Base-by-base conservation (phyloP, 2,888 invertebrate species). In the Saturnia pavonia region DNA sequence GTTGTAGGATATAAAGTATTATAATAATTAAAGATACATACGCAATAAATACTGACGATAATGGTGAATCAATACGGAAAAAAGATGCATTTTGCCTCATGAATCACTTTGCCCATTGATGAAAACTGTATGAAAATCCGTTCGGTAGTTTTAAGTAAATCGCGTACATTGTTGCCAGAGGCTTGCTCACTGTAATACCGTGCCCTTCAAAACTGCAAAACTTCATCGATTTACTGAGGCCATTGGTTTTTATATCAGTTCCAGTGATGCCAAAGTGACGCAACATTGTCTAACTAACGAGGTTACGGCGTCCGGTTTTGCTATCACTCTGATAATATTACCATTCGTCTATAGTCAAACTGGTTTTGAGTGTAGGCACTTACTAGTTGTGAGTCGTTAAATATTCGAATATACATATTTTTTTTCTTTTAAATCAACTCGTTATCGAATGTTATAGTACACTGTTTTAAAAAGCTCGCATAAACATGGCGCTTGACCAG, bases 241-340 rank as follows among this genome's bases (percentile, higher is more conserved):
- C 57, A 27, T 60, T 60, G 16, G 27, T 60, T 60, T 60, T 27
- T 3, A 14, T 60, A 60, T 60, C 27, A 27, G 12, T 27, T 14
- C 27, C 57, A 60, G 40, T 40, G 40, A 11, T 65, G 65, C 40
- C 34, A n/a, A 34, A 65, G 9, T 65, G 40, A 65, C n/a, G 65
- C 65, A 65, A 65, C 40, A n/a, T 40, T 65, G n/a, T 40, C 40
- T 40, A 60, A 60, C 27, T 1, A 65, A 40, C 65, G 65, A 65
- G 65, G 65, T 65, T 65, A 65, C 65, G 40, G n/a, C 65, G 65
- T 65, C 65, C 65, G 65, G 65, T 65, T 65, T 34, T 65, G 65
- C 40, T 65, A n/a, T 65, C 40, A 9, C 40, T 65, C 11, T 65
- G 40, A 65, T 40, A 65, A 65, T 40, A 40, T 65, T 40, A 40